These are phyloP conservation scores for Hermaeophaga mercurialis DNA, from an alignment of 2,888 invertebrate genomes.

Conservation along the genomic window DNA sequence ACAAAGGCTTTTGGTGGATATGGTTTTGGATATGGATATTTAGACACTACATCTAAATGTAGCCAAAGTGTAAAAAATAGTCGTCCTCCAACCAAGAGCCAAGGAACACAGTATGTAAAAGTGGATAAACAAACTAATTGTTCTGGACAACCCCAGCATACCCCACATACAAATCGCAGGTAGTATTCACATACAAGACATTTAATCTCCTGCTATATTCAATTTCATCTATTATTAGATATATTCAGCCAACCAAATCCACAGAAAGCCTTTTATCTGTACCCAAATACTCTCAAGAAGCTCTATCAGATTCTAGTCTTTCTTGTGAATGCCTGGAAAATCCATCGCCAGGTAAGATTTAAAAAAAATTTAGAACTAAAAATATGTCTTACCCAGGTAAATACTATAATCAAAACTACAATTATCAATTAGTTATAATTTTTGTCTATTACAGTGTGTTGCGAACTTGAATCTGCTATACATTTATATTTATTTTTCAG, in stretches of 20 bases:
- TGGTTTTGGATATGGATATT: slow-evolving; percentile 84
- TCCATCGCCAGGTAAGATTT: slow-evolving; percentile 39
- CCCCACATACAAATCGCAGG: slow-evolving; percentile 58
- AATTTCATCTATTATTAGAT: slow-evolving; percentile 31
- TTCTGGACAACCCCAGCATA: slow-evolving; percentile 52
- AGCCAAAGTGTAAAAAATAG: slow-evolving; percentile 44
- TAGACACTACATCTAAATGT: slow-evolving; percentile 64
- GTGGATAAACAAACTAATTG: slow-evolving; percentile 42
- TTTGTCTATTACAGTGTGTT: too few relatives aligned
- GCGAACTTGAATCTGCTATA: too few relatives aligned
- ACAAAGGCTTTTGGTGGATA: slow-evolving; percentile 86
- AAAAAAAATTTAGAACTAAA: slow-evolving; percentile 3
- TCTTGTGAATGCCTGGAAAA: slow-evolving; percentile 73
- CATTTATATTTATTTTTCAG: slow-evolving; percentile 1
- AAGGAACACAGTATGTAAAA: slow-evolving; percentile 47
- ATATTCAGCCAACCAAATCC: slow-evolving; percentile 75
- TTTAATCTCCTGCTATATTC: too few relatives aligned
- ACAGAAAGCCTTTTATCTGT: slow-evolving; percentile 78
- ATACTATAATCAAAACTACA: too few relatives aligned
- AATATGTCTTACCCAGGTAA: too few relatives aligned
- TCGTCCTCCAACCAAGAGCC: slow-evolving; percentile 36
- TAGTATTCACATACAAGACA: too few relatives aligned
- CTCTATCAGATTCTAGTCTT: slow-evolving; percentile 69
- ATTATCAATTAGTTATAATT: too few relatives aligned
- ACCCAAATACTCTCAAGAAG: slow-evolving; percentile 67